Percentiles rank a stretch among this genome's conserved stretches.
These are phyloP conservation scores for Glossophaga mutica DNA, from an alignment of 2,797 vertebrate genomes.

Conservation along the genomic window DNA sequence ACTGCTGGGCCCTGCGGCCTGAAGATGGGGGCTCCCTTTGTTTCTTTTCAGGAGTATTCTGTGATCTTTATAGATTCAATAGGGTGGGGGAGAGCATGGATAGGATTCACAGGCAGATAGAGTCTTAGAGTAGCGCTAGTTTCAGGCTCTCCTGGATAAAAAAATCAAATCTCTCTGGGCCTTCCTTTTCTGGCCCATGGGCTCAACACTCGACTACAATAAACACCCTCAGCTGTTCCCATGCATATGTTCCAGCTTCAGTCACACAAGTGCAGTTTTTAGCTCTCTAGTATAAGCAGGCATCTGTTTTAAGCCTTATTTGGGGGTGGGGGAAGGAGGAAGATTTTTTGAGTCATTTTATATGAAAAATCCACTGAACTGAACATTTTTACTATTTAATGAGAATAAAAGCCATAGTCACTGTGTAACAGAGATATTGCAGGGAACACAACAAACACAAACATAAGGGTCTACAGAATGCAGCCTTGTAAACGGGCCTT, in stretches of 20 bases:
- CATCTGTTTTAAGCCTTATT: conserved; percentile 37
- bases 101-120: neutral
- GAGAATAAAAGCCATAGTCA: neutral
- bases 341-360: neutral
- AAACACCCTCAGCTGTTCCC: conserved; percentile 8
- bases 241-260: neutral
- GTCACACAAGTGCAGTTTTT: neutral
- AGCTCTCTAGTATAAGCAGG: neutral
- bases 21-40: neutral
- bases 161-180: neutral
- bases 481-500: neutral
- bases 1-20: accelerated
- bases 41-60: neutral
- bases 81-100: too few relatives aligned
- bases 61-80: neutral
- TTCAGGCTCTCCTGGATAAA: neutral
- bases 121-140: neutral
- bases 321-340: neutral
- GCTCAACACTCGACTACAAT: neutral
- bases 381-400: conserved; percentile 41
- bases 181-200: neutral
- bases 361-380: conserved; percentile 3
- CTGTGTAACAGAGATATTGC: neutral
- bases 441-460: neutral
- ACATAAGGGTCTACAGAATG: neutral